Evolutionary conservation across 1,140 invertebrate species (phyloP), one percentile per base, ranked within the genome.

Genomic region (Zaprionus taronus): DNA sequence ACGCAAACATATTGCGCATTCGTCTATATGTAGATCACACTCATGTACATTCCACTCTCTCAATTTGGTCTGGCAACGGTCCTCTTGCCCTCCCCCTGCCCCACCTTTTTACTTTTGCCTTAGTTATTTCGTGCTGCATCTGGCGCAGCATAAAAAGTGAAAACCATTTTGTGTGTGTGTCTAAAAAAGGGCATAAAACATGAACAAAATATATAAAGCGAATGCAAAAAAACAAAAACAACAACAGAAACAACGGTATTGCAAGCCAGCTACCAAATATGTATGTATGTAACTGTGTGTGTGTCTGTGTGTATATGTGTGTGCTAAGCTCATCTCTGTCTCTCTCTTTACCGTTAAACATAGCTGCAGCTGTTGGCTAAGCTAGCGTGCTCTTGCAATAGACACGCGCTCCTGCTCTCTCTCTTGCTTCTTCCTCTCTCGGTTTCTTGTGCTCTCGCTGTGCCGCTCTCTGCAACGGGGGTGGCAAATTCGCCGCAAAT

Each of bases 141-240:
- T 55, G 58, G 38, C 62, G 62, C 56, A 63, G 38, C 70, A 67
- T 77, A 49, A 72, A 77, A 77, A 77, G 74, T 77, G 74, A 77
- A 77, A 77, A 67, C 56, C 63, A 62, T 77, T 76, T 72, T 49
- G 49, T 49, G n/a, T 55, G 38, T 77, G 56, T 66, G 63, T 38
- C 74, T 77, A 77, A 77, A 77, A 77, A 77, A 77, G 74, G 74
- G 62, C 62, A 72, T 77, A 69, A 56, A 72, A 60, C 62, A 77
- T 72, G 56, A 62, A 74, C 38, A 36, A 49, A 49, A 60, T 47
- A n/a, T 28, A 15, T 26, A 58, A 72, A 63, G 61, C 36, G 34
- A 71, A 70, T 75, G 67, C 72, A 55, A 55, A 74, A 74, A 69
- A 38, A 11, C 9, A 34, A 34, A 2, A 34, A 11, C 31, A 31